These are phyloP conservation scores for Copidosoma floridanum DNA, from an alignment of 1,140 invertebrate genomes.

Conservation along the genomic window DNA sequence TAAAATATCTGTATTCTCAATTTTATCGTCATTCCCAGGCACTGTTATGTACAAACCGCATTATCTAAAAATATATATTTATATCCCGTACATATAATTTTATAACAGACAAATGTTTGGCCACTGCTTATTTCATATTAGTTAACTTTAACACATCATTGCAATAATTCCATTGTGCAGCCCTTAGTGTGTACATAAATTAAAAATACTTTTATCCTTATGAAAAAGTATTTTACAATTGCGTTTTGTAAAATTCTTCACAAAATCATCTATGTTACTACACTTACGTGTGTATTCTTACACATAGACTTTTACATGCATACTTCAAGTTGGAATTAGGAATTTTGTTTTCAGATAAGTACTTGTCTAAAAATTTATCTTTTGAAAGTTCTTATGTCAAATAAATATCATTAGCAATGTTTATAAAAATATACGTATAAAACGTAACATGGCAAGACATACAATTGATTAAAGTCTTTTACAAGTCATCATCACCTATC, in stretches of 20 bases:
- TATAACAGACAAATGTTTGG: too few species aligned
- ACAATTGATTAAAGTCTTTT: conserved; percentile 33
- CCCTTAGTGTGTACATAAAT: conserved; percentile 2
- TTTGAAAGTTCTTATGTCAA: not conserved
- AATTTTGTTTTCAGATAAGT: not conserved
- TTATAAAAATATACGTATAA: conserved; percentile 4
- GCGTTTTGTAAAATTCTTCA: too few species aligned
- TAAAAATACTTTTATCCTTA: conserved; percentile 10
- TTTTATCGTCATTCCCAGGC: conserved; percentile 12
- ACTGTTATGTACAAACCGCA: conserved; percentile 24
- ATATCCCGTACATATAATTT: too few species aligned
- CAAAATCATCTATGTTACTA: too few species aligned
- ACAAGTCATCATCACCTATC: conserved; percentile 88
- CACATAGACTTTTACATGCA: not conserved
- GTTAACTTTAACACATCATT: conserved; percentile 10
- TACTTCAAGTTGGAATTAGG: not conserved
- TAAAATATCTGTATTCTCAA: conserved; percentile 7
- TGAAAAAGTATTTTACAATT: conserved; percentile 16
- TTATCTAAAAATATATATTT: conserved; percentile 22
- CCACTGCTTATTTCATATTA: conserved; percentile 12
- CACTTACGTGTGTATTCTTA: conserved; percentile 1
- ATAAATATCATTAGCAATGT: not conserved
- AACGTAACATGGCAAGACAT: conserved; percentile 17
- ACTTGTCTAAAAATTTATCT: not conserved
- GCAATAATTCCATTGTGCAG: conserved; percentile 14